Percentiles rank a stretch among this genome's conserved stretches.
These are phyloP conservation scores for Meganola albula DNA, from an alignment of 2,888 invertebrate genomes.

Conservation along the genomic window DNA sequence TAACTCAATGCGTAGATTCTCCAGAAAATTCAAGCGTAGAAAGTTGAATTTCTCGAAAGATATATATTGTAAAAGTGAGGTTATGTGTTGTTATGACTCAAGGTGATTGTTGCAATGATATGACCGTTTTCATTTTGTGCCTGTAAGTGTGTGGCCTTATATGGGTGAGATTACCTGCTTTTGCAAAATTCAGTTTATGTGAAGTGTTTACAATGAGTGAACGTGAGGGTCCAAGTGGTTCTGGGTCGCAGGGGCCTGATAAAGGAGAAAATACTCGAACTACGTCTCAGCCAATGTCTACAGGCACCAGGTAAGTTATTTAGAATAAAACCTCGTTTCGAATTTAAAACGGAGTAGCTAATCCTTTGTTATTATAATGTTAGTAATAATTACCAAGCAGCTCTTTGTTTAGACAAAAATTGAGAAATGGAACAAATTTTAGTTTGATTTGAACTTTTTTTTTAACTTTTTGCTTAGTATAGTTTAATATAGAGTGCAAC, in stretches of 20 bases:
- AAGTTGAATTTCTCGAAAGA: constrained; percentile 10
- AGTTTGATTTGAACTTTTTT: no score
- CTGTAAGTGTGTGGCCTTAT: constrained; percentile 49
- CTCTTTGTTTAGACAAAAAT: background rate
- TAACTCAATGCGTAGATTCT: constrained; percentile 12
- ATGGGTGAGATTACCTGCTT: constrained; percentile 44
- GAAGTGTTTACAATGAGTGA: constrained; percentile 52
- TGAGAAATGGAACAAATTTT: no score
- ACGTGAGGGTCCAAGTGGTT: constrained; percentile 50
- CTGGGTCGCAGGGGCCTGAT: constrained; percentile 44
- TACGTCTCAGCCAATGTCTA: constrained; percentile 51
- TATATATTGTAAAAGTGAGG: constrained; percentile 45
- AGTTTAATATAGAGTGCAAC: no score
- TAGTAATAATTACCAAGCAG: no score
- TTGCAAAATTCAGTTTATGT: constrained; percentile 36
- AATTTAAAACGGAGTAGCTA: no score
- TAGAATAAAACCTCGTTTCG: background rate
- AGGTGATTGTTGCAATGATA: constrained; percentile 47
- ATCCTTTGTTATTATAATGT: no score
- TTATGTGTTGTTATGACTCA: constrained; percentile 59
- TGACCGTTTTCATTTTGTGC: constrained; percentile 48
- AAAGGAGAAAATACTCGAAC: constrained; percentile 40
- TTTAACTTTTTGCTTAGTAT: no score
- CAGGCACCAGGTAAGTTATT: constrained; percentile 50
- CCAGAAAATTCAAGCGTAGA: constrained; percentile 10